Evolutionary conservation across 2,797 vertebrate genomes (phyloP).

Genomic region (Telmatherina bonti): DNA sequence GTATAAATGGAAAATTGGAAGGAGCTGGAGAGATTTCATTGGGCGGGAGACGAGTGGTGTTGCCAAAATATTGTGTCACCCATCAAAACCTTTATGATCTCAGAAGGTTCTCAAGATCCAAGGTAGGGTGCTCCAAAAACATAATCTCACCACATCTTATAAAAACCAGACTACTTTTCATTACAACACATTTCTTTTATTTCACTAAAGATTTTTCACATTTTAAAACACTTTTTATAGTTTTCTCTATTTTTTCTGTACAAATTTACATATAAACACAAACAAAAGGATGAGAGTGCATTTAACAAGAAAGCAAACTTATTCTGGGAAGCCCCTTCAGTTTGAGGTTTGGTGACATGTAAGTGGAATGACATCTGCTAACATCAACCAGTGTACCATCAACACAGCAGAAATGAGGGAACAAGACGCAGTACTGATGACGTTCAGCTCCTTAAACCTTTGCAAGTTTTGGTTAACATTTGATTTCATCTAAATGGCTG

Average conservation of each 20-base stretch:
- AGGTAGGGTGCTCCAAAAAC: constrained; percentile 4
- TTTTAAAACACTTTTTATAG: constrained; percentile 80
- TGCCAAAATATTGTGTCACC: constrained; percentile 57
- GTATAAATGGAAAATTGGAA: constrained; percentile 38
- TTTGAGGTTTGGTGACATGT: constrained; percentile 55
- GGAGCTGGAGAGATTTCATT: constrained; percentile 38
- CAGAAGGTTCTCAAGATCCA: constrained; percentile 18
- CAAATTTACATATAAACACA: constrained; percentile 82
- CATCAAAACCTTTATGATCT: constrained; percentile 38
- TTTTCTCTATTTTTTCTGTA: constrained; percentile 76
- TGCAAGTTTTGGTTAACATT: too few relatives aligned
- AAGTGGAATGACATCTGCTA: constrained; percentile 39
- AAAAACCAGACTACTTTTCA: constrained; percentile 29
- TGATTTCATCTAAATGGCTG: not conserved
- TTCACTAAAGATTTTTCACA: constrained; percentile 72
- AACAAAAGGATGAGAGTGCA: constrained; percentile 66
- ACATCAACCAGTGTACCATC: constrained; percentile 52
- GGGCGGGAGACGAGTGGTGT: constrained; percentile 25
- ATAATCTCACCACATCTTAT: constrained; percentile 3
- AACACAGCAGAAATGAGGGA: constrained; percentile 37
- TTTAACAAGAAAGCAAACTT: constrained; percentile 55
- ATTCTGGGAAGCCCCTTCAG: constrained; percentile 48
- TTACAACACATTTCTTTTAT: constrained; percentile 66
- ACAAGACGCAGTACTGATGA: constrained; percentile 31
- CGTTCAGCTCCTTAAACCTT: constrained; percentile 52